A percentile compares a stretch with the other conserved stretches of the same genome.
Evolutionary conservation across 64 coral and sea anemone genomes (phyloP).

Genomic region (Actinia equina): DNA sequence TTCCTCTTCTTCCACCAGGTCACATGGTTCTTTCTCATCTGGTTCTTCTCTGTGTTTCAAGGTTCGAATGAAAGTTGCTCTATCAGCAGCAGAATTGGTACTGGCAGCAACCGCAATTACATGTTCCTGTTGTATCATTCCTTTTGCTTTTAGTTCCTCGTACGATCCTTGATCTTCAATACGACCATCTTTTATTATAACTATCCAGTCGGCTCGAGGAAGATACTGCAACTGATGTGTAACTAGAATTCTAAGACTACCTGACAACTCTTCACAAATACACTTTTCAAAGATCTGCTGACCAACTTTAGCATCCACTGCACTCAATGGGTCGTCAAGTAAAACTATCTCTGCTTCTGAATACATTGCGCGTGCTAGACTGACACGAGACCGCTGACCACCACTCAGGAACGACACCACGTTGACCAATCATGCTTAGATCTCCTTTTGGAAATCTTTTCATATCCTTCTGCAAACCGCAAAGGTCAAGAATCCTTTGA

Average conservation of each 20-base stretch:
- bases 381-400: constrained; percentile 11
- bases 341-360: constrained; percentile 25
- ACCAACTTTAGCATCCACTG: neutral
- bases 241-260: constrained; percentile 17
- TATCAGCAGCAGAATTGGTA: neutral
- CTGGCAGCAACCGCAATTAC: too few species aligned
- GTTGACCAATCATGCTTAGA: neutral
- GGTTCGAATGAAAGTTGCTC: neutral
- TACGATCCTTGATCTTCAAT: neutral
- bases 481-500: neutral
- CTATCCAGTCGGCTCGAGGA: constrained; percentile 18
- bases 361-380: constrained; percentile 5
- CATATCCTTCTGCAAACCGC: too few species aligned
- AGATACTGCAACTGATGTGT: constrained; percentile 50
- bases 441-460: too few species aligned
- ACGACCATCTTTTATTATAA: constrained; percentile 23
- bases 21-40: neutral
- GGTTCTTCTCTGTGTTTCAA: neutral
- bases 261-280: constrained; percentile 20
- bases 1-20: constrained; percentile 13
- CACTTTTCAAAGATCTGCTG: constrained; percentile 1
- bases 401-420: constrained; percentile 12
- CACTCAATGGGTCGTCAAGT: constrained; percentile 33
- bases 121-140: too few species aligned
- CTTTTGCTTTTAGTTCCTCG: too few species aligned